Evolutionary conservation across 2,113 vertebrate species (phyloP).

Genomic region (Redunca redunca): DNA sequence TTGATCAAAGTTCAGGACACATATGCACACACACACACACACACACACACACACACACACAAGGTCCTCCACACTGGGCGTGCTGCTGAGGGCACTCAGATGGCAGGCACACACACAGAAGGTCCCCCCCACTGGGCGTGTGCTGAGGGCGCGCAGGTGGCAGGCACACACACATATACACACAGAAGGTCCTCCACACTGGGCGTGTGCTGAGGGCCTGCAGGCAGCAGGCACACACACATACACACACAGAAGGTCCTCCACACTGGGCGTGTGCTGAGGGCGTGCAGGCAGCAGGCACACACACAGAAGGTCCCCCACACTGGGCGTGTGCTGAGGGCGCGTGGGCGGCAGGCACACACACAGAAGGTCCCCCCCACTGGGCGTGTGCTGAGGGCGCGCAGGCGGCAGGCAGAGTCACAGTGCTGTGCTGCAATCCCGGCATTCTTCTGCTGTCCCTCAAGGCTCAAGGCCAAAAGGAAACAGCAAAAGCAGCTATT

Average conservation of each 20-base stretch:
- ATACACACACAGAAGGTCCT: too few species aligned
- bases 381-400: not conserved
- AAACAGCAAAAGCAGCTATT: not conserved
- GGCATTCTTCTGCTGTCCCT: not conserved
- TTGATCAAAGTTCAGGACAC: not conserved
- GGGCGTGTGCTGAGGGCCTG: not conserved
- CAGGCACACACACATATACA: not conserved
- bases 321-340: not conserved
- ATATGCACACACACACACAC: not conserved
- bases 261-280: too few species aligned
- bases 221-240: too few species aligned
- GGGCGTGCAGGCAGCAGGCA: too few species aligned
- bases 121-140: not conserved
- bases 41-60: not conserved
- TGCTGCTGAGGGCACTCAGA: too few species aligned
- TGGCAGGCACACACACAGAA: not conserved
- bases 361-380: not conserved
- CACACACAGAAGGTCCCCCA: not conserved
- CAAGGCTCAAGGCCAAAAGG: not conserved
- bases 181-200: not conserved
- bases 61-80: too few species aligned
- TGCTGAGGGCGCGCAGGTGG: not conserved
- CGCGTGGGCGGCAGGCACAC: rapidly evolving
- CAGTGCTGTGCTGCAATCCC: too few species aligned
- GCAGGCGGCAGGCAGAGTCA: not conserved